These are phyloP conservation scores for Metalampra italica DNA, from an alignment of 2,888 invertebrate genomes.

Conservation along the genomic window DNA sequence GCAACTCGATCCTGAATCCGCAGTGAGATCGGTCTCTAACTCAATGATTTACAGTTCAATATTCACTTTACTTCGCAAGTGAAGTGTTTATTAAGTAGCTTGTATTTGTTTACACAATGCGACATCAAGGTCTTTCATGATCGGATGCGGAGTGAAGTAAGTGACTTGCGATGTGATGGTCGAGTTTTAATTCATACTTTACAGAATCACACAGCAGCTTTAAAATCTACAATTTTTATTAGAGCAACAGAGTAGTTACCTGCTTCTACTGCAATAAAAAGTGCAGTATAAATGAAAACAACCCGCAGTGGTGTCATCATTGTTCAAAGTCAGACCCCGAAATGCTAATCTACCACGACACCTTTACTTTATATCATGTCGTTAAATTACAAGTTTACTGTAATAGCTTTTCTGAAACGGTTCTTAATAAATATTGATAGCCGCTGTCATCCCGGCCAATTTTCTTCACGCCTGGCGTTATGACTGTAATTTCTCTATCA, in stretches of 20 bases:
- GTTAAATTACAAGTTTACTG: slow-evolving; percentile 46
- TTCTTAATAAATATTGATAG: slow-evolving; percentile 49
- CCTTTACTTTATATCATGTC: slow-evolving; percentile 51
- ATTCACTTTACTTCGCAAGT: too few relatives aligned
- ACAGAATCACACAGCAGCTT: too few relatives aligned
- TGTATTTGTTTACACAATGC: too few relatives aligned
- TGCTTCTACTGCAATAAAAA: slow-evolving; percentile 6
- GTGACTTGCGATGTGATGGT: too few relatives aligned
- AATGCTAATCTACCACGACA: slow-evolving; percentile 44
- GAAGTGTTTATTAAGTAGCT: too few relatives aligned
- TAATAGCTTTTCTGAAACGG: slow-evolving; percentile 44
- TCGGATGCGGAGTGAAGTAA: too few relatives aligned
- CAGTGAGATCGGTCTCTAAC: too few relatives aligned
- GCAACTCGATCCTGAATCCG: too few relatives aligned
- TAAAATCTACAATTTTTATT: too few relatives aligned
- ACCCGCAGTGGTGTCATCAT: slow-evolving; percentile 36
- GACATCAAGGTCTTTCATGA: too few relatives aligned
- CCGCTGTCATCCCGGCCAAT: slow-evolving; percentile 36
- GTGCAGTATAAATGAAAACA: slow-evolving; percentile 23
- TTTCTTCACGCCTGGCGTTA: slow-evolving; percentile 24
- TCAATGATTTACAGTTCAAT: too few relatives aligned
- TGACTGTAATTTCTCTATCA: slow-evolving; percentile 44
- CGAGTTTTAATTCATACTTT: too few relatives aligned
- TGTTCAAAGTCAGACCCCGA: slow-evolving; percentile 33
- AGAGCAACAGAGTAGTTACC: background rate